Conservation (phyloP, 2,797 vertebrate genomes). For the Chiroxiphia lanceolata region DNA sequence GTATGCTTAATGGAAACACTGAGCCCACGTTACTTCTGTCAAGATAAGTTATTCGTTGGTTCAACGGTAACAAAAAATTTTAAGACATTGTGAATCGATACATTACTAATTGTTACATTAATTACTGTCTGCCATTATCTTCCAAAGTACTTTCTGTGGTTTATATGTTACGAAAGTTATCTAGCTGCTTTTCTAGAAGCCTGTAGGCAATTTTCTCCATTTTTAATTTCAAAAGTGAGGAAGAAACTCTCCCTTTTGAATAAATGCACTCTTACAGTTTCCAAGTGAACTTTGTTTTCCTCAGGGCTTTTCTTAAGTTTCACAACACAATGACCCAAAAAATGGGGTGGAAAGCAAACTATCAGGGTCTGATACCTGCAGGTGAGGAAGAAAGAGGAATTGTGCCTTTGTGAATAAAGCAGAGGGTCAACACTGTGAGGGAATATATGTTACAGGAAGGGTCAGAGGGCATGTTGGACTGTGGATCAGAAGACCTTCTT, state of each 20-base stretch:
- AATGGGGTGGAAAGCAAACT: neutral
- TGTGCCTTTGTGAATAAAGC: neutral
- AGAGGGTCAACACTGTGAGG: neutral
- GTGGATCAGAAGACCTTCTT: neutral
- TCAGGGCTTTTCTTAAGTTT: neutral
- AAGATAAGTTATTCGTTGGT: slow-evolving; percentile 50
- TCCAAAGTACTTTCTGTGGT: slow-evolving; percentile 52
- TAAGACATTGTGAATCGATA: slow-evolving; percentile 59
- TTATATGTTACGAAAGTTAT: slow-evolving; percentile 31
- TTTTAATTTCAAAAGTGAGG: neutral
- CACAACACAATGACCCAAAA: neutral
- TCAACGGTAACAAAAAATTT: slow-evolving; percentile 60
- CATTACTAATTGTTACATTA: slow-evolving; percentile 71
- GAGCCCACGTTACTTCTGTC: slow-evolving; percentile 43
- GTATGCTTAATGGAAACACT: slow-evolving; percentile 16
- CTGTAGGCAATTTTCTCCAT: neutral
- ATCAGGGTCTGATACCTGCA: neutral
- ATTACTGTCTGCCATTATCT: slow-evolving; percentile 64
- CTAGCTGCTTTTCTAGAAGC: slow-evolving; percentile 16
- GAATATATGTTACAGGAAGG: neutral
- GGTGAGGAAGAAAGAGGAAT: neutral
- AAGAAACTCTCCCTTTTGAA: neutral
- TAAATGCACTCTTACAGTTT: neutral
- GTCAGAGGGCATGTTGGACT: neutral
- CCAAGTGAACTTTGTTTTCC: neutral